Evolutionary conservation across 2,113 vertebrate genomes (phyloP).

Genomic region (Chitala chitala): DNA sequence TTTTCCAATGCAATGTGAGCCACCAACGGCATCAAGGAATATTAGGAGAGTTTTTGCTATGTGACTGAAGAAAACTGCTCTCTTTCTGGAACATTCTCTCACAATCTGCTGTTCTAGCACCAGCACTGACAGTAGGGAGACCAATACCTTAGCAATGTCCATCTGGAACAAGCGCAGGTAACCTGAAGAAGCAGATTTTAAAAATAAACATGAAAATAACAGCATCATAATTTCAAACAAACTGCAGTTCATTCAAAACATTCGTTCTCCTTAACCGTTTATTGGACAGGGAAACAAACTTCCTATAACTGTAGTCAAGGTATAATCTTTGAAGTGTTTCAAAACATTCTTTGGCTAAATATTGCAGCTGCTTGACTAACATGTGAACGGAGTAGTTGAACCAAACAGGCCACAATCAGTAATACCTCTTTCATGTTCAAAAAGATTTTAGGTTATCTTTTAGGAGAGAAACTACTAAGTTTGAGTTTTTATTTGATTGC

Average conservation of each 20-base stretch:
- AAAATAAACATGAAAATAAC: background rate
- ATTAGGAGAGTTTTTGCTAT: background rate
- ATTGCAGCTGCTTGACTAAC: too few relatives aligned
- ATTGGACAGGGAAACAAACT: too few relatives aligned
- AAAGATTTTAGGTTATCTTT: too few relatives aligned
- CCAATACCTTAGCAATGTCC: background rate
- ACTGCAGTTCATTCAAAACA: background rate
- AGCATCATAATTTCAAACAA: background rate
- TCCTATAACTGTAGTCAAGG: too few relatives aligned
- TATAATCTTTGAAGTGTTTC: too few relatives aligned
- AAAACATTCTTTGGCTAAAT: too few relatives aligned
- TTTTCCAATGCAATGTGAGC: background rate
- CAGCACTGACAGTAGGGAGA: background rate
- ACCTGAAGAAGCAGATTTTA: background rate
- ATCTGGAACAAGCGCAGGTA: background rate
- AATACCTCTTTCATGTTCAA: too few relatives aligned
- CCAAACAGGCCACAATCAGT: too few relatives aligned
- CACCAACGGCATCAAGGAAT: background rate
- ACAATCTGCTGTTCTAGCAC: background rate
- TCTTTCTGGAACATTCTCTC: background rate
- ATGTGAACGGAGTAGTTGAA: too few relatives aligned
- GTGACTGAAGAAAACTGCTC: too few relatives aligned
- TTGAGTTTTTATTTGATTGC: too few relatives aligned
- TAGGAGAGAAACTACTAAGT: too few relatives aligned
- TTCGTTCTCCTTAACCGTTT: background rate